Percentiles rank a stretch among this genome's conserved stretches.
These are phyloP conservation scores for Phenganax marumi DNA, from an alignment of 92 coral and sea anemone genomes.

Conservation along the genomic window DNA sequence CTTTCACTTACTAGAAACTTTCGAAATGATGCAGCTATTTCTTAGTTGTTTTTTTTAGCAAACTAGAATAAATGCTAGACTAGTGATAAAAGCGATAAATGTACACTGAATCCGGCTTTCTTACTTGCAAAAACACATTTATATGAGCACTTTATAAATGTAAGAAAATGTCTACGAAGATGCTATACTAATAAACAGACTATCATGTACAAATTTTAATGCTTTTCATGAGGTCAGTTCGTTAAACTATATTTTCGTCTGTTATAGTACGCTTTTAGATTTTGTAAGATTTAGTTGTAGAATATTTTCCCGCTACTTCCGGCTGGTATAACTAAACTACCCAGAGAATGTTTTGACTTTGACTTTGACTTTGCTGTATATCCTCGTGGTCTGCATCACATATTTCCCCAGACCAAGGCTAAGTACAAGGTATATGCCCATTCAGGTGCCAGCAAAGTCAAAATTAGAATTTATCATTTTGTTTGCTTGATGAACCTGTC, in stretches of 20 bases:
- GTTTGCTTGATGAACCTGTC: conserved; percentile 11
- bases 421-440: conserved; percentile 7
- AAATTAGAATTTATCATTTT: not conserved
- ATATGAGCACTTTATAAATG: not conserved
- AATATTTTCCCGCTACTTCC: not conserved
- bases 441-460: not conserved
- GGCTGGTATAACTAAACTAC: conserved; percentile 1
- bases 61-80: not conserved
- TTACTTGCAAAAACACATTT: not conserved
- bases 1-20: conserved; percentile 26
- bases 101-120: not conserved
- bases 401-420: not conserved
- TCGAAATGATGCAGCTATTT: conserved; percentile 58
- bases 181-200: not conserved
- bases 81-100: not conserved
- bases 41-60: conserved; percentile 41
- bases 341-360: not conserved
- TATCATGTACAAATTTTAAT: too few species aligned
- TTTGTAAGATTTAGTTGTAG: too few species aligned
- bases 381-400: not conserved
- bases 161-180: not conserved
- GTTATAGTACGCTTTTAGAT: too few species aligned
- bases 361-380: not conserved
- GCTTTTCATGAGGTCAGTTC: not conserved
- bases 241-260: too few species aligned